Evolutionary conservation across 64 coral and sea anemone genomes (phyloP), one percentile per base, ranked within the genome.

Genomic region (Acropora yongei): DNA sequence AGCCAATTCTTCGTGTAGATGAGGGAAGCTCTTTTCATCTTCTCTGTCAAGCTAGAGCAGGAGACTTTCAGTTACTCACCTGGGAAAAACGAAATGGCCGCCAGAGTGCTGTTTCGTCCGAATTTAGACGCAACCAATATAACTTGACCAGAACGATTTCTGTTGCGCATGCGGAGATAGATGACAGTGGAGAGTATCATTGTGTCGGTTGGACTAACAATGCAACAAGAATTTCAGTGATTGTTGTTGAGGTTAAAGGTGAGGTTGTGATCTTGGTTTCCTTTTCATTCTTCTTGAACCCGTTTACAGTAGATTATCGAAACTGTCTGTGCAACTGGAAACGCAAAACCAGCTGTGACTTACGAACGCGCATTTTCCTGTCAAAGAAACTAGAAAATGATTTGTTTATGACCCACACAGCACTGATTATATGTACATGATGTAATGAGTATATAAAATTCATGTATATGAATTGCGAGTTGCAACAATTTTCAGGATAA

Each of bases 171-270:
- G 76, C 86, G 3, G 47, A 68, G 18, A 5, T 74, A 12, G 49
- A 61, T 8, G 91, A 93, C 73, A 61, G 18, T 42, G 91, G 75
- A 12, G 74, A 78, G n/a, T 93, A 93, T 12, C 57, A 69, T 11
- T 93, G 91, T 80, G 43, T 79, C 47, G 91, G 91, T 6, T 93
- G 80, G 71, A 93, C 50, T 12, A 74, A 76, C 48, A 87, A 93
- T n/a, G 86, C 44, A 43, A 87, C 91, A 10, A 87, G 41, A 45
- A 85, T 85, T 20, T 71, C 82, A 30, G 44, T 49, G 7, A 85
- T 85, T 20, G 45, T 44, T 13, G 82, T 85, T 85, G 3, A 3
- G 48, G 65, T 85, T 40, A 49, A 67, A 49, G 82, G 82, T 85
- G 68, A 9, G 61, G 8, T 42, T 1, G 18, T 58, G 6, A 10